phyloP scores from a whole-genome alignment of 2,797 vertebrate species.

The Scomberomorus guttatus region DNA sequence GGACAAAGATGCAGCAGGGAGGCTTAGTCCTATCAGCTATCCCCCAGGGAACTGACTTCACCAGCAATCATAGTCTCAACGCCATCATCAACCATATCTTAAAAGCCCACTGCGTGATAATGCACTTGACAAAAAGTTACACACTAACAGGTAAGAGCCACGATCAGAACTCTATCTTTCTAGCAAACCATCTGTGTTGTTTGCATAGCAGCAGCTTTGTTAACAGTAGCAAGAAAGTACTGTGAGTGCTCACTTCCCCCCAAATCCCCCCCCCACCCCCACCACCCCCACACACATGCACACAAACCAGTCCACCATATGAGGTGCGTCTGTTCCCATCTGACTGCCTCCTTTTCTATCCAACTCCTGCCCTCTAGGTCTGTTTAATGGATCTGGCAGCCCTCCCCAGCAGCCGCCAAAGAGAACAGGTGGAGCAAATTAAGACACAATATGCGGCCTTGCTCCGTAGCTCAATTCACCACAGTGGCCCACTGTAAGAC shows the following conservation, averaged over 20 bases:
- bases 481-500: conserved; percentile 81
- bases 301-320: conserved; percentile 72
- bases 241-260: background rate
- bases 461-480: conserved; percentile 79
- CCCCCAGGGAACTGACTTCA: conserved; percentile 65
- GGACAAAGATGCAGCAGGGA: conserved; percentile 72
- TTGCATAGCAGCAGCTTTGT: conserved; percentile 55
- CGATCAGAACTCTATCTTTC: conserved; percentile 5
- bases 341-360: conserved; percentile 78
- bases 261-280: background rate
- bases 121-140: conserved; percentile 29
- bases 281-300: conserved; percentile 30
- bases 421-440: conserved; percentile 87
- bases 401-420: conserved; percentile 84
- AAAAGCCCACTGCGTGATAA: conserved; percentile 57
- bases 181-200: conserved; percentile 36
- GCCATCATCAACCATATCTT: conserved; percentile 52
- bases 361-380: conserved; percentile 88
- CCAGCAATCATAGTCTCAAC: conserved; percentile 56
- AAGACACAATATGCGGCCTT: conserved; percentile 85
- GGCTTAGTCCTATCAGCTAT: conserved; percentile 72
- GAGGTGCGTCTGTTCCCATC: conserved; percentile 80
- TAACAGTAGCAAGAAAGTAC: conserved; percentile 32
- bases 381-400: conserved; percentile 91
- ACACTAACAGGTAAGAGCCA: conserved; percentile 35